Conservation (phyloP, 1,140 invertebrate species). For the Trichonephila clavata region DNA sequence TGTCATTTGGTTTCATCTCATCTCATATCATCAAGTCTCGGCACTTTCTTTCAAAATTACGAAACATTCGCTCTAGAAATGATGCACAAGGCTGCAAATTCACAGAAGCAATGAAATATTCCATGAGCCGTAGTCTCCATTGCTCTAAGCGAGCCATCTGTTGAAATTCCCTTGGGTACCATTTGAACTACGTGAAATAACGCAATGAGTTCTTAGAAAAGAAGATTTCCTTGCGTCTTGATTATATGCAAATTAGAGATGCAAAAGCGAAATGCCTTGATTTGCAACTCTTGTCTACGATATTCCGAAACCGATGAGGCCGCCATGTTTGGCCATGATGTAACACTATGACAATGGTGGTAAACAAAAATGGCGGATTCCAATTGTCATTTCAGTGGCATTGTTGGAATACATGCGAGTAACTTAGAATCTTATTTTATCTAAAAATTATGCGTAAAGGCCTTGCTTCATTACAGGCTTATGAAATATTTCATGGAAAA, state of each 20-base stretch:
- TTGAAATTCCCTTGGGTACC: slow-evolving; percentile 47
- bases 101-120: slow-evolving; percentile 36
- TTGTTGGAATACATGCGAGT: too few relatives aligned
- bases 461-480: too few relatives aligned
- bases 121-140: slow-evolving; percentile 20
- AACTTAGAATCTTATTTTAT: too few relatives aligned
- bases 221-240: slow-evolving; percentile 57
- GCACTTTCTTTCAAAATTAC: not conserved
- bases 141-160: slow-evolving; percentile 46
- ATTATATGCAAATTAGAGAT: slow-evolving; percentile 55
- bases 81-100: not conserved
- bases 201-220: not conserved
- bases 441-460: too few relatives aligned
- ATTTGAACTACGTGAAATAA: not conserved
- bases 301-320: not conserved
- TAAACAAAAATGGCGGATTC: not conserved
- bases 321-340: not conserved
- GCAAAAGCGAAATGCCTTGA: slow-evolving; percentile 15
- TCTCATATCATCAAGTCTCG: not conserved
- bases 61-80: not conserved
- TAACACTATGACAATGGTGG: not conserved
- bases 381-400: not conserved
- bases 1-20: not conserved
- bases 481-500: too few relatives aligned
- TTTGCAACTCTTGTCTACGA: not conserved